Conservation (phyloP, 92 coral and sea anemone species). For the Umimayanthus chanpuru region DNA sequence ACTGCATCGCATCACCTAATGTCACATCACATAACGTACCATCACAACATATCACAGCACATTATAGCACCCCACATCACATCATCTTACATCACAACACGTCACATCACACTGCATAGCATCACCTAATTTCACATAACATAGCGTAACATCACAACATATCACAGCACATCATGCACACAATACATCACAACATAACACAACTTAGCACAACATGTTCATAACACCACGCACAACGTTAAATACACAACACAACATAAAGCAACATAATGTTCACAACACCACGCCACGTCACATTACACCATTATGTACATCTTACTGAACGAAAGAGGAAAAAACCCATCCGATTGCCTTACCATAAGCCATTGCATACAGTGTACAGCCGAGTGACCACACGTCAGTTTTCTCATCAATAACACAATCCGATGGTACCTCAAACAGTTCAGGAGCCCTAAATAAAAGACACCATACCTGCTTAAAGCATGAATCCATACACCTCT, state of each 20-base stretch:
- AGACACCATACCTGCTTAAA: not conserved
- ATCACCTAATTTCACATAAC: no score
- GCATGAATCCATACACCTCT: no score
- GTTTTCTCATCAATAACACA: constrained; percentile 93
- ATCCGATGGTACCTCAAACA: constrained; percentile 97
- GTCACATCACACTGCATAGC: no score
- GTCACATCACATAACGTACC: no score
- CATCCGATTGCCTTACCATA: constrained; percentile 66
- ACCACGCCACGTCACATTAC: not conserved
- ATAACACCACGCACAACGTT: no score
- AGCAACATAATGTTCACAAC: no score
- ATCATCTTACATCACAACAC: not conserved
- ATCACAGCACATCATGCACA: not conserved
- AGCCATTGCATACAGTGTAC: constrained; percentile 97
- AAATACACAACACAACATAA: not conserved
- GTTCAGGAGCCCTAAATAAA: constrained; percentile 89
- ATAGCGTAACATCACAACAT: no score
- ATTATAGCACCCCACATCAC: not conserved
- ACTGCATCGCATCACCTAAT: no score
- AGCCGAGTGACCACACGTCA: constrained; percentile 96
- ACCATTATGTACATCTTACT: not conserved
- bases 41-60: not conserved
- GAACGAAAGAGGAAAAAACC: not conserved
- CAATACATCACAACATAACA: not conserved
- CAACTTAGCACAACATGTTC: no score